Evolutionary conservation across 2,888 invertebrate genomes (phyloP), one percentile per base, ranked within the genome.

Genomic region (Apamea epomidion): DNA sequence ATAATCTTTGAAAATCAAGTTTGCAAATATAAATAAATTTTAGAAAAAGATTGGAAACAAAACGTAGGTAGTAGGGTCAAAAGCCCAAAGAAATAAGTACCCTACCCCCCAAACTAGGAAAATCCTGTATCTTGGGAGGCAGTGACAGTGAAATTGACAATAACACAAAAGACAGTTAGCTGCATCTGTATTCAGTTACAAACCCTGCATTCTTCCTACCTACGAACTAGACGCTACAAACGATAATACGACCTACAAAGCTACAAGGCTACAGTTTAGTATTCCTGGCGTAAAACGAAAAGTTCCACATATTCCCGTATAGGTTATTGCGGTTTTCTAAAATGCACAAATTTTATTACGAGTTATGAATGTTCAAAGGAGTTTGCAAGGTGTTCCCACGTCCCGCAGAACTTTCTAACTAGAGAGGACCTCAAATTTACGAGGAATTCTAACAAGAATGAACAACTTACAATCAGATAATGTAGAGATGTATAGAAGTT

Each of bases 321-420:
- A 65, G 69, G 70, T 75, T 81, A 85, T 85, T 79, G 83, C 80
- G 88, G 83, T 87, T 84, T 86, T 81, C 74, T 78, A 82, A 83
- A 85, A 88, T 89, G 83, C 82, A 82, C 79, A 87, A 89, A 83
- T 83, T 83, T 89, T 88, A 82, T 85, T 84, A 80, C 80, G 83
- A 87, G 88, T 85, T 89, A 82, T 80, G 88, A 87, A 85, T 89
- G 78, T 76, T 82, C 82, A 89, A 87, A 87, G 78, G 80, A 89
- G 81, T 83, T 83, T 67, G 64, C 72, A 76, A 89, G 81, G 78
- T 85, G 83, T 82, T 83, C 64, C 68, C 64, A 72, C 77, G 80
- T 87, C 72, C 76, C 84, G 45, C 65, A 32, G 51, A 87, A 89
- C 74, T 88, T 89, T 80, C 42, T 79, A 80, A 84, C 73, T 82